A percentile compares a stretch with the other conserved stretches of the same genome.
Evolutionary conservation across 1,140 invertebrate species (phyloP).

Genomic region (Pygmarrhopalites habei): DNA sequence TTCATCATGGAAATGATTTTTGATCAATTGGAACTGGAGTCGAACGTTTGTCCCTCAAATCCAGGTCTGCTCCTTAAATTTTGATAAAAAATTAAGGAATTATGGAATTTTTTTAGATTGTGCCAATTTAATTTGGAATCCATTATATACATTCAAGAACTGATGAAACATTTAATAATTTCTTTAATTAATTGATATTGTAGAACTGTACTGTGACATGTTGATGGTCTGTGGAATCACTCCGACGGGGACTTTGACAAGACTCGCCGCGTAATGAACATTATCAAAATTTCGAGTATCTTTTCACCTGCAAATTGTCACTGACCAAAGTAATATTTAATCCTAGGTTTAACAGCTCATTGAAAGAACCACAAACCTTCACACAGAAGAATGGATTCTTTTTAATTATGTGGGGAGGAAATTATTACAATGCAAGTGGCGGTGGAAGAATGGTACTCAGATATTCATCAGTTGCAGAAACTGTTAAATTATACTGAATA

Average conservation of each 20-base stretch:
- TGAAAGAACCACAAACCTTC: neutral
- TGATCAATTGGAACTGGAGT: neutral
- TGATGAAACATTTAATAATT: too few relatives aligned
- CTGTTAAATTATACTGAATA: too few relatives aligned
- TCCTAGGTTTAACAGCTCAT: neutral
- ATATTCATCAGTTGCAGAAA: too few relatives aligned
- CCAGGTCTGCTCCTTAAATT: neutral
- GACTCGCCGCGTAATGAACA: neutral
- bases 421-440: neutral
- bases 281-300: neutral
- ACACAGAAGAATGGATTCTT: neutral
- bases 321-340: neutral
- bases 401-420: constrained; percentile 7
- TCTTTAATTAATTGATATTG: too few relatives aligned
- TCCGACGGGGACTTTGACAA: neutral
- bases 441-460: neutral
- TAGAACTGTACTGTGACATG: neutral
- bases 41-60: neutral
- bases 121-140: too few relatives aligned
- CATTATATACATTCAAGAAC: too few relatives aligned
- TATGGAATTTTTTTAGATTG: neutral
- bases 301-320: neutral
- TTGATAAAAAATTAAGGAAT: neutral
- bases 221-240: neutral
- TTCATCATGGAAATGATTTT: constrained; percentile 12